Percentiles rank a stretch among this genome's conserved stretches.
phyloP scores from a whole-genome alignment of 2,888 invertebrate genomes.

The Amblyjoppa fuscipennis region DNA sequence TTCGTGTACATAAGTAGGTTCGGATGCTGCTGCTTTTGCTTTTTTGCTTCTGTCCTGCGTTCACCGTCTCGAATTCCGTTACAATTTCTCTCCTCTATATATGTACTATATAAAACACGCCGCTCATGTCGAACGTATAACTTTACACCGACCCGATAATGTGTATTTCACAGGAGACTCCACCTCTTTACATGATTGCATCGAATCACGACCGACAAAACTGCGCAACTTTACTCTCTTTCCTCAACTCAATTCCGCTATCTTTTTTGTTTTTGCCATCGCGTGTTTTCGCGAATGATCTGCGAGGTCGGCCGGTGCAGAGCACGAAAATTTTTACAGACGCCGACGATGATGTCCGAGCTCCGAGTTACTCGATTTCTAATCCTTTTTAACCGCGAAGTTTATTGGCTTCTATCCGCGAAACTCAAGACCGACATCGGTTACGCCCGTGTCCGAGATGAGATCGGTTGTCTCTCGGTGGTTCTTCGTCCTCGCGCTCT shows the following conservation, averaged over 20 bases:
- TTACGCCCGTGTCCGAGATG: conserved; percentile 42
- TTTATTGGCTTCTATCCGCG: conserved; percentile 63
- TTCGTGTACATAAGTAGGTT: conserved; percentile 72
- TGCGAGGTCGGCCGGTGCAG: conserved; percentile 16
- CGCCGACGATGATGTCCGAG: conserved; percentile 28
- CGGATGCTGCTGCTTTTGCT: conserved; percentile 66
- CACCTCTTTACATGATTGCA: conserved; percentile 72
- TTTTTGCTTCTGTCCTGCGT: conserved; percentile 55
- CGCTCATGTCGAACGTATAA: conserved; percentile 56
- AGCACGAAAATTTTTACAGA: conserved; percentile 18
- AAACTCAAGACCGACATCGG: conserved; percentile 45
- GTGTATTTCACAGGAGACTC: conserved; percentile 63
- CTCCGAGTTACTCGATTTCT: conserved; percentile 67
- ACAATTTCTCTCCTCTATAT: conserved; percentile 69
- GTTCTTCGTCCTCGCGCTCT: conserved; percentile 55
- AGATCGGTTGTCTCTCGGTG: conserved; percentile 35
- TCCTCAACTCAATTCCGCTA: conserved; percentile 39
- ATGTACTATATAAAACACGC: conserved; percentile 34
- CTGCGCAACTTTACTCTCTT: conserved; percentile 52
- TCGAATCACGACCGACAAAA: conserved; percentile 66
- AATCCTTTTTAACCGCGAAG: conserved; percentile 66
- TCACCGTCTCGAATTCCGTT: conserved; percentile 72
- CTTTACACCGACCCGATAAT: conserved; percentile 63
- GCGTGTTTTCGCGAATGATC: conserved; percentile 44
- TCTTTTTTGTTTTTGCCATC: conserved; percentile 14